These are phyloP conservation scores for Vireo altiloquus DNA, from an alignment of 2,113 vertebrate genomes.

Conservation along the genomic window DNA sequence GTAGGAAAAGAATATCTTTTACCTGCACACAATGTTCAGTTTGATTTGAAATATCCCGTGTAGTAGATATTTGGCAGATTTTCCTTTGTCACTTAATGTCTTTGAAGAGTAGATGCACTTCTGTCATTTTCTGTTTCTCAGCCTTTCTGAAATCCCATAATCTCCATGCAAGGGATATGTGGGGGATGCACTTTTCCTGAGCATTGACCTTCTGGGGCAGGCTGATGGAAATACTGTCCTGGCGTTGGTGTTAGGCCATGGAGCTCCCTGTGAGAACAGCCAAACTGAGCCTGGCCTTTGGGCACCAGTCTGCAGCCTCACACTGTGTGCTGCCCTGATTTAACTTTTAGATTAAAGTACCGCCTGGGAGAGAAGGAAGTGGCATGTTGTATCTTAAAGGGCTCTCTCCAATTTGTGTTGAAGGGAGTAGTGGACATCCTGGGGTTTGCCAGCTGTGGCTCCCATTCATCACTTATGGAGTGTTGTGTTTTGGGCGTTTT, in stretches of 20 bases:
- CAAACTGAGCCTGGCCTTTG: not conserved
- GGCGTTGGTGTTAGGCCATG: not conserved
- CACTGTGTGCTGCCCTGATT: not conserved
- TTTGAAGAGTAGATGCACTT: not conserved
- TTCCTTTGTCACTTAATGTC: not conserved
- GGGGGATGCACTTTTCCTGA: not conserved
- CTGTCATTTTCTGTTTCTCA: not conserved
- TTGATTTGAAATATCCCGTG: not conserved
- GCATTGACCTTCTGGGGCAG: not conserved
- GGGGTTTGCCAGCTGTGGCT: not conserved
- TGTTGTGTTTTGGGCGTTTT: accelerated
- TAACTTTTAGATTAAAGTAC: not conserved
- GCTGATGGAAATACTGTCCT: not conserved
- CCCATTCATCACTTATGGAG: not conserved
- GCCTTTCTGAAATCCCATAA: not conserved
- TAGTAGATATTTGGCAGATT: not conserved
- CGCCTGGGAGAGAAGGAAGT: not conserved
- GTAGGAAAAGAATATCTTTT: not conserved
- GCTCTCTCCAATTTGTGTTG: not conserved
- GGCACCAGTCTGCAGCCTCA: not conserved
- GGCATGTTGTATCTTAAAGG: not conserved
- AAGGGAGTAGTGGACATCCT: not conserved
- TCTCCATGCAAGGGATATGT: not conserved
- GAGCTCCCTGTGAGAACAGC: not conserved
- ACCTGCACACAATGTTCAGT: not conserved